These are phyloP conservation scores for Clytia hemisphaerica DNA, from an alignment of 30 jellyfish, hydroid and myxozoan genomes.

Conservation along the genomic window DNA sequence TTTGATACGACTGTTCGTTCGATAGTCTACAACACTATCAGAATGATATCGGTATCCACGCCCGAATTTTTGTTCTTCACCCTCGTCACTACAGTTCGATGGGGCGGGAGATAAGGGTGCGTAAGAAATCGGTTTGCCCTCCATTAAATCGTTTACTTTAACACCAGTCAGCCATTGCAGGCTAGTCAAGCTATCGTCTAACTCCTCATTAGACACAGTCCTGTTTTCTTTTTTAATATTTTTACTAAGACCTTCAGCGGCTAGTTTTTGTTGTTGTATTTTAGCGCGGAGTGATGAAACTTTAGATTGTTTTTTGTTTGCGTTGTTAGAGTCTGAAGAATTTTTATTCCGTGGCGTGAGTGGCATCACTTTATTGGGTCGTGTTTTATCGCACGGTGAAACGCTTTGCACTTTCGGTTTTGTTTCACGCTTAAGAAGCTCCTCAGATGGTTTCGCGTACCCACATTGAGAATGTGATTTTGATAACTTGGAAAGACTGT, in stretches of 20 bases:
- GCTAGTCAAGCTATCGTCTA: slow-evolving; percentile 92
- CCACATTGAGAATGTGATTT: too few species aligned
- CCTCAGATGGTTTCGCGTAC: too few species aligned
- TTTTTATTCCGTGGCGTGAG: neutral
- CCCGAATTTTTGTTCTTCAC: slow-evolving; percentile 7
- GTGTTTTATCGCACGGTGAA: too few species aligned
- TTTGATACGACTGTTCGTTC: slow-evolving; percentile 74
- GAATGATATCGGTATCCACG: slow-evolving; percentile 15
- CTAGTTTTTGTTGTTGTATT: neutral
- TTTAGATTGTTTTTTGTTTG: too few species aligned
- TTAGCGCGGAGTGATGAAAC: neutral
- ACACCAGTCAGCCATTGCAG: slow-evolving; percentile 92
- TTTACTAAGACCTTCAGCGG: neutral
- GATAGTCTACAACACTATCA: slow-evolving; percentile 58
- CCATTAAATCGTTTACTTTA: slow-evolving; percentile 61
- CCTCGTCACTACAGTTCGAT: slow-evolving; percentile 85
- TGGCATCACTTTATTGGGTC: neutral
- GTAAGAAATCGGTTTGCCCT: slow-evolving; percentile 48
- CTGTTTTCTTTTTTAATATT: slow-evolving; percentile 20
- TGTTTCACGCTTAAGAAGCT: too few species aligned
- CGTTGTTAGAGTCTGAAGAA: neutral
- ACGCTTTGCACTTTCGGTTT: too few species aligned
- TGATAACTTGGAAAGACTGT: neutral
- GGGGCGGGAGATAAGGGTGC: slow-evolving; percentile 97
- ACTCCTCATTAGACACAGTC: slow-evolving; percentile 14